Evolutionary conservation across 2,113 vertebrate genomes (phyloP), one percentile per base, ranked within the genome.

Genomic region (Harpagus bidentatus): DNA sequence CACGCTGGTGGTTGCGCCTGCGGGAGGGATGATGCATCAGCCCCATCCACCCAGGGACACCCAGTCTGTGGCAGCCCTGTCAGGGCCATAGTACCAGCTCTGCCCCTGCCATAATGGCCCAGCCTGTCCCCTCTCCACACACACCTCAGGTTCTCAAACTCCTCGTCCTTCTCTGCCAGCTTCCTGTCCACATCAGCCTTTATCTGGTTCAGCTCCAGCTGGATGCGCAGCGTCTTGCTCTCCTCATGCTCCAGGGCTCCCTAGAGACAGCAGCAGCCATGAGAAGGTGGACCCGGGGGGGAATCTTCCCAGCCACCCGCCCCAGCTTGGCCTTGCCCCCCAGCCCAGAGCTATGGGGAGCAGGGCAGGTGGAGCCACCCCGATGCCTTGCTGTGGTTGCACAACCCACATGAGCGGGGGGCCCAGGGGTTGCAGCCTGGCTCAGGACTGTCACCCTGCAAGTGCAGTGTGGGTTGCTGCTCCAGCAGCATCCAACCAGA

Each of bases 231-330:
- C 1, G 98, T 99, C 97, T 99, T 99, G 93, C 99, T 99, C 97
- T 99, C 99, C 92, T 99, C 99, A 0, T 99, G 99, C 90, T 99
- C 99, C 96, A 99, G 97, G 53, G 99, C 98, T 20, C 99, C 99
- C 99, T 99, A 93, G 52, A 59, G 82, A 88, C 15, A 90, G 52
- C 2, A 2, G 28, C 62, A 45, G 29, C 47, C 32, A 1, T 85
- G 42, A 52, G 31, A 71, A 69, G 26, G 50, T 25, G 55, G 29
- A 14, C 19, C 23, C 10, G 1, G 3, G 47, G 11, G 32, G 5
- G 4, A 5, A 2, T 7, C 19, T n/a, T 20, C 31, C 36, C 20
- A 6, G 52, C 26, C 67, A 26, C 36, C 23, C 78, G 70, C 3
- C 29, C 20, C 20, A 50, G 32, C 50, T 43, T 22, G n/a, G 48